Evolutionary conservation across 2,888 invertebrate genomes (phyloP), one percentile per base, ranked within the genome.

Genomic region (Hemicrepidius hirtus): DNA sequence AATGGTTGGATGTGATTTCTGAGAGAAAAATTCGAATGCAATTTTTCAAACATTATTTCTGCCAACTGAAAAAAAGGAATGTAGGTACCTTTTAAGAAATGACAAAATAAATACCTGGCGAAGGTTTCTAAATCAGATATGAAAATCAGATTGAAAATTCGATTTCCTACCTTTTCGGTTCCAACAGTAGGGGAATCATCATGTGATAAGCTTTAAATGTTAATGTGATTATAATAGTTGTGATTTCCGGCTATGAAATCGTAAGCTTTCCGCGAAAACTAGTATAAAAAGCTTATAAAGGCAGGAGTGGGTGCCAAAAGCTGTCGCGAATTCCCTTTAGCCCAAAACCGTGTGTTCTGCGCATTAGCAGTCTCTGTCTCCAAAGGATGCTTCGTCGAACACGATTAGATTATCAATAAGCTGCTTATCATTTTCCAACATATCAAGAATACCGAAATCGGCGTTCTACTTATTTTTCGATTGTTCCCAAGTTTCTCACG

Each of bases 341-440:
- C 50, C 21, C 35, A 28, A 32, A 53, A 53, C 32, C 53, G 53
- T 53, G 53, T 53, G 28, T 49, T 49, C 64, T 64, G 64, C 64
- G 37, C 64, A 64, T 64, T 64, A 64, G 64, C 46, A 49, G 49
- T 68, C 37, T 67, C 68, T 68, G 68, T 50, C 53, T 68, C 68
- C 32, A 68, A 68, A 68, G 68, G 68, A 37, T 37, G 68, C 68
- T 68, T 40, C 49, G 49, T 18, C 16, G 68, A 68, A 68, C 59
- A 60, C 49, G 60, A 68, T 68, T 68, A 60, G 60, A 62, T 68
- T 68, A 68, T 55, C 68, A 68, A 68, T 68, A 68, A 68, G 53
- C 63, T 60, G 62, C 62, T 68, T 68, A 68, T 63, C 62, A 63
- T 68, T 68, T 68, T 49, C 53, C 32, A 46, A 59, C 44, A 28